A percentile compares a stretch with the other conserved stretches of the same genome.
phyloP scores from a whole-genome alignment of 2,797 vertebrate species.

The Pitangus sulphuratus region DNA sequence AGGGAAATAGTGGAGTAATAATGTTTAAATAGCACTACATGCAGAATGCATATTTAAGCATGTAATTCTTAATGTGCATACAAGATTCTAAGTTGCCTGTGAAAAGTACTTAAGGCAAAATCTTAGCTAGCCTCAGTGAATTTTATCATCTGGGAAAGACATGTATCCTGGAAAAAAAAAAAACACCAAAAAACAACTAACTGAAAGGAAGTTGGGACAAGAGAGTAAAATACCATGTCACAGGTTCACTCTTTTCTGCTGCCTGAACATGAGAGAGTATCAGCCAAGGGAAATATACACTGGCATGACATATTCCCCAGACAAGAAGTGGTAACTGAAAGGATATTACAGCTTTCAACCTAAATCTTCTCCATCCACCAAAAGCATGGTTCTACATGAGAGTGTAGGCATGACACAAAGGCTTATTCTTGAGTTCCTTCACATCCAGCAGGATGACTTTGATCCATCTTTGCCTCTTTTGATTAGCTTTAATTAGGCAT shows the following conservation, averaged over 20 bases:
- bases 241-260: background rate
- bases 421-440: background rate
- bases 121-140: background rate
- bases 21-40: background rate
- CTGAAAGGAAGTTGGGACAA: background rate
- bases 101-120: background rate
- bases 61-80: rapidly evolving
- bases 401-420: background rate
- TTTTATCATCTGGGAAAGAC: background rate
- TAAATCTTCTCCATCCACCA: background rate
- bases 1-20: background rate
- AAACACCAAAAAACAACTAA: too few relatives aligned
- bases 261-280: rapidly evolving
- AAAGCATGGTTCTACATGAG: background rate
- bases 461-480: background rate
- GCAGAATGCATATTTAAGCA: background rate
- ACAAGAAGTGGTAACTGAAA: background rate
- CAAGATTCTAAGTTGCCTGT: background rate
- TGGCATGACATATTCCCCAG: rapidly evolving
- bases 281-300: background rate
- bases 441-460: rapidly evolving
- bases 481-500: background rate
- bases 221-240: background rate
- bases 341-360: background rate
- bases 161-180: background rate